Base-by-base conservation (phyloP, 2,113 vertebrate genomes). In the Myiozetetes cayanensis region DNA sequence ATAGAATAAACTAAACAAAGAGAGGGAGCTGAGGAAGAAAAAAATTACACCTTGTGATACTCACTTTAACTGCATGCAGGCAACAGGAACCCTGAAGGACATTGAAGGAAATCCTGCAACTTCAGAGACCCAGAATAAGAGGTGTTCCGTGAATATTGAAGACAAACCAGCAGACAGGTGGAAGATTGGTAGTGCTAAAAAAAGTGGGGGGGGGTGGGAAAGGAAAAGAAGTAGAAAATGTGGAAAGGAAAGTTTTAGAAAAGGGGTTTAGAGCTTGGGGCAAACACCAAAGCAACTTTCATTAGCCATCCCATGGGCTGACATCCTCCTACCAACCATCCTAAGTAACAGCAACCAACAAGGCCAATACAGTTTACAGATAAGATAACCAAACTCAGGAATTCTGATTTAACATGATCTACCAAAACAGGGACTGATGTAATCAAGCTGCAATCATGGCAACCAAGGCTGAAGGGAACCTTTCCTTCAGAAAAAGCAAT, bases 1-100 rank as follows among this genome's bases (percentile, higher is more conserved):
- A 14, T 11, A 35, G 47, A 90, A 68, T 33, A 56, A 76, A 44
- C 4, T 37, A 31, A 87, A 70, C 6, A 55, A 52, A 81, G 23
- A 91, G 4, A 39, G 80, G 30, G 22, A 70, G 17, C 5, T 70
- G 21, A 27, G 12, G 31, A 71, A 67, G 46, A 12, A 68, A 43
- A 19, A 50, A 19, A 10, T 30, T 11, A 28, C 22, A 52, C 1
- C 0, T n/a, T 37, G 17, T 28, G 24, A 49, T 39, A 20, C 2
- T 39, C 50, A 12, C 22, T 58, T 35, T 10, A 58, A 21, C 8
- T 62, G 13, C 14, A 4, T 8, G 8, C 15, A 72, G 46, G 30
- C 55, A 66, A 30, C 5, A 46, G 59, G 37, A 15, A 81, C 25
- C 47, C 30, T 70, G 27, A n/a, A 79, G 43, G 82, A 53, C 37